Evolutionary conservation across 1,140 invertebrate species (phyloP).

Genomic region (Drosophila subpulchrella): DNA sequence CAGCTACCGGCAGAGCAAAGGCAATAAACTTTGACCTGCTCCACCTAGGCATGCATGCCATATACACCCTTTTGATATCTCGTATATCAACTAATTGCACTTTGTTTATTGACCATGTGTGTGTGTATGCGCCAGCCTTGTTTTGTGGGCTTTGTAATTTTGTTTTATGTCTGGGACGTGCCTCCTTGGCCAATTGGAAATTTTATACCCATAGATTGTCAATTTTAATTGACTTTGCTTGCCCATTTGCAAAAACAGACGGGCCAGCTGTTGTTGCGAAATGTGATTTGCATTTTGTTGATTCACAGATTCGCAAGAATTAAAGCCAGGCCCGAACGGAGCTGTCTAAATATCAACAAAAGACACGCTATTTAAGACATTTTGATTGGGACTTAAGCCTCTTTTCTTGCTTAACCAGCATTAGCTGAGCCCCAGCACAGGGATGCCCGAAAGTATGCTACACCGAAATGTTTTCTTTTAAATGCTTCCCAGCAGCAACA

Average conservation of each 20-base stretch:
- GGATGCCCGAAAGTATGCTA: conserved; percentile 52
- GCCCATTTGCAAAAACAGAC: not conserved
- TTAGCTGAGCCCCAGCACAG: not conserved
- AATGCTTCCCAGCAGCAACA: conserved; percentile 9
- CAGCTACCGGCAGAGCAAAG: conserved; percentile 6
- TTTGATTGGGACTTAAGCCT: conserved; percentile 23
- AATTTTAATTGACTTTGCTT: conserved; percentile 61
- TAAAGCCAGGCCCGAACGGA: conserved; percentile 7
- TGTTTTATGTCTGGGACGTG: conserved; percentile 33
- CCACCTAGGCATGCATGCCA: conserved; percentile 21
- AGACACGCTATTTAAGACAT: conserved; percentile 7
- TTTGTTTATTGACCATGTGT: conserved; percentile 44
- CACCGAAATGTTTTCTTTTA: conserved; percentile 8
- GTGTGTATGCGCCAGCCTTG: conserved; percentile 2
- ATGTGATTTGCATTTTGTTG: conserved; percentile 35
- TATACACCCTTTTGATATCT: conserved; percentile 24
- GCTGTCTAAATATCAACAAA: conserved; percentile 31
- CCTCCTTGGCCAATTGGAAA: conserved; percentile 33
- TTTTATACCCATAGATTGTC: conserved; percentile 37
- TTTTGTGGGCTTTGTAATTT: conserved; percentile 43
- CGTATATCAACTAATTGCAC: conserved; percentile 60
- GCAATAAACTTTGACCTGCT: conserved; percentile 53
- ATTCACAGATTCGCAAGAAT: conserved; percentile 36
- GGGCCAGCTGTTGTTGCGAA: conserved; percentile 23
- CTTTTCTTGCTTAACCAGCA: conserved; percentile 20